These are phyloP conservation scores for Nomada ferruginata DNA, from an alignment of 2,888 invertebrate genomes.

Conservation along the genomic window DNA sequence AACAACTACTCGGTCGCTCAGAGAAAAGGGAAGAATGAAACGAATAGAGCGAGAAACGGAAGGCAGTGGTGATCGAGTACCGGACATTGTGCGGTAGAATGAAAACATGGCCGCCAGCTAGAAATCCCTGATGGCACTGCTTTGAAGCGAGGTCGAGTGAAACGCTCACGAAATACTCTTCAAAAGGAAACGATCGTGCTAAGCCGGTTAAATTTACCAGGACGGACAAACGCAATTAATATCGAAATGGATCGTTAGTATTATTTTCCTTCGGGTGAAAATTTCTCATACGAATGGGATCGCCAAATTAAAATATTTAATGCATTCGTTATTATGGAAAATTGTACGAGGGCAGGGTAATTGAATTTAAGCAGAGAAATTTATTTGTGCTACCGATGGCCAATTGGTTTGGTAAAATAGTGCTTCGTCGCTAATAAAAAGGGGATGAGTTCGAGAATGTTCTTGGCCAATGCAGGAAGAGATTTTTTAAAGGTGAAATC, in stretches of 20 bases:
- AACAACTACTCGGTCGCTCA: constrained; percentile 67
- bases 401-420: background rate
- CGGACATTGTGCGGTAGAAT: constrained; percentile 80
- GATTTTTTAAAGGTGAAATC: constrained; percentile 67
- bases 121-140: constrained; percentile 70
- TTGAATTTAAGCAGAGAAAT: no score
- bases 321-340: no score
- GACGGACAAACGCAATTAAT: background rate
- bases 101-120: constrained; percentile 82
- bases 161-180: constrained; percentile 34
- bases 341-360: no score
- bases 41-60: constrained; percentile 59
- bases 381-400: background rate
- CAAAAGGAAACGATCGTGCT: constrained; percentile 14
- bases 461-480: constrained; percentile 1
- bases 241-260: background rate
- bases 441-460: background rate
- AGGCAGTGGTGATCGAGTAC: constrained; percentile 78
- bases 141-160: constrained; percentile 49
- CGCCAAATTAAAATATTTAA: no score
- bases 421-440: no score
- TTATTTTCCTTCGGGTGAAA: background rate
- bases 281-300: no score
- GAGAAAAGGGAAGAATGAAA: constrained; percentile 49
- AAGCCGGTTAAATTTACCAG: background rate